Percentiles rank a stretch among this genome's conserved stretches.
Conservation (phyloP, 2,113 vertebrate genomes). For the Trochalopteron elliotii region DNA sequence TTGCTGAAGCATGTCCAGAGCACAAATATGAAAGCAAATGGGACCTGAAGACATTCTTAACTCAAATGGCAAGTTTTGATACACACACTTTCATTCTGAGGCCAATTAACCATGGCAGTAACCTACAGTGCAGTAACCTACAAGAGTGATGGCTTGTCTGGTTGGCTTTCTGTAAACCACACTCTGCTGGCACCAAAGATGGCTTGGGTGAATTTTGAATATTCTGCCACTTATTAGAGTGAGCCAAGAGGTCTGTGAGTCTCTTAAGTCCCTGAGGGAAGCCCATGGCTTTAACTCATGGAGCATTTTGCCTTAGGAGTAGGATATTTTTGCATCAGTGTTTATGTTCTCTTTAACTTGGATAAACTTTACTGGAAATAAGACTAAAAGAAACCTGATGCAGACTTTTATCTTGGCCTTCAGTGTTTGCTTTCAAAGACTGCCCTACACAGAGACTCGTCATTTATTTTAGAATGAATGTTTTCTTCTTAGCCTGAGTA, state of each 20-base stretch:
- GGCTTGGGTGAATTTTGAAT: neutral
- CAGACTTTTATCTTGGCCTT: neutral
- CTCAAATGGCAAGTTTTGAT: neutral
- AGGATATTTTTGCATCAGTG: neutral
- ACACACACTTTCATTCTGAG: fast-evolving
- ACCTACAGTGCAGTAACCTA: neutral
- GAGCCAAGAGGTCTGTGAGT: neutral
- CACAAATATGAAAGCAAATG: neutral
- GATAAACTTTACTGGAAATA: neutral
- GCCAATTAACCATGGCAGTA: neutral
- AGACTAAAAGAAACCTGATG: neutral
- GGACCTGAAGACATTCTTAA: neutral
- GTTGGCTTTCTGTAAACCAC: neutral
- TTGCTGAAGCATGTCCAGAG: neutral
- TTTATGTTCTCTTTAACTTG: neutral
- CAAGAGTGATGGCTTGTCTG: neutral
- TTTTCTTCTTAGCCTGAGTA: neutral
- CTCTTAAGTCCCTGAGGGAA: neutral
- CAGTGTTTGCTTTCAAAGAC: neutral
- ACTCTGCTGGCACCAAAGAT: neutral
- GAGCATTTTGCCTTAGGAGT: neutral
- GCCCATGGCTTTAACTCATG: neutral
- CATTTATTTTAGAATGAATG: neutral
- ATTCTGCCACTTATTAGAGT: neutral
- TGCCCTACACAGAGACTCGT: neutral